Evolutionary conservation across 2,888 invertebrate genomes (phyloP), one percentile per base, ranked within the genome.

Genomic region (Eretmocerus hayati): DNA sequence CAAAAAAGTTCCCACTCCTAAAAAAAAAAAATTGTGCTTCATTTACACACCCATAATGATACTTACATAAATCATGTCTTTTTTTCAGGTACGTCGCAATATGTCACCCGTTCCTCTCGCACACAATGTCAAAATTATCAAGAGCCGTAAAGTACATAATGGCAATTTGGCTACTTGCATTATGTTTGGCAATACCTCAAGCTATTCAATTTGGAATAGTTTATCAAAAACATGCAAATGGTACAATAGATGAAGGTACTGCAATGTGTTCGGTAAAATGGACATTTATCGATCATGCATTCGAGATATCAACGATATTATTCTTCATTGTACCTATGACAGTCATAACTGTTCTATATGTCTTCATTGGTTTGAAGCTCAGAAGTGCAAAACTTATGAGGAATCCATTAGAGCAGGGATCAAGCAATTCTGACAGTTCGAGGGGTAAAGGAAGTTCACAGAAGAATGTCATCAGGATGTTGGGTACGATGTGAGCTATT

Each of bases 241-340:
- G 67, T 6, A 62, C 58, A 6, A 38, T 54, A n/a, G 71, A 75
- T 31, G 60, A 64, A 15, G 77, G 76, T 21, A 77, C 77, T 5
- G 78, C 77, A 9, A 72, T 74, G 19, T 85, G 85, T 64, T 78
- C 79, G 26, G 76, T 83, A 51, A 79, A 78, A 60, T 76, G 78
- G 50, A 73, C 72, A 9, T 75, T 79, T 9, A 74, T 81, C 35
- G 80, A 81, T 50, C 83, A 86, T 72, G 82, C 84, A 54, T 88
- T 90, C 64, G 84, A 86, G 63, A 80, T 89, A 61, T 88, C 90
- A 13, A 83, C 84, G 59, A 81, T 85, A 64, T 73, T 90, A 61
- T 90, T 91, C 72, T 92, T 92, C 68, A 81, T 89, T 32, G 81
- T 85, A 36, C 92, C 91, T 2, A 90, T 92, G 89, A 85, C 86